Evolutionary conservation across 2,113 vertebrate genomes (phyloP), one percentile per base, ranked within the genome.

Genomic region (Platichthys flesus): DNA sequence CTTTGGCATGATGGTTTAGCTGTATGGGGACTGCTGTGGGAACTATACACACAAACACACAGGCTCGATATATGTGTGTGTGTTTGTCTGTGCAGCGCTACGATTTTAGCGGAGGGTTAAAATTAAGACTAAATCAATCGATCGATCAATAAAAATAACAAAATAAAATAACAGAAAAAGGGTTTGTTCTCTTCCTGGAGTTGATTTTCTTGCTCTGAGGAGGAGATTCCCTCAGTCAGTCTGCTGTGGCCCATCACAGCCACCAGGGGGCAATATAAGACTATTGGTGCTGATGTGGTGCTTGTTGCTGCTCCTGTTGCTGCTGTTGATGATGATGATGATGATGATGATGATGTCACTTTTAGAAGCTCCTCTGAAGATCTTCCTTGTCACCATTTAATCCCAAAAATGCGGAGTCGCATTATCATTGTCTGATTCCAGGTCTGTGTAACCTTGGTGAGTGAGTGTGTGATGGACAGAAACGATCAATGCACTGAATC

Each of bases 1-100:
- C 94, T 95, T 95, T 95, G 94, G 94, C 94, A 94, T 95, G 94
- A 92, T 87, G 92, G 89, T 85, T 92, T 93, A 94, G 94, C 94
- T 95, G 94, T 93, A 94, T 94, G 92, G 88, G 83, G 90, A 75
- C 81, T 86, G 90, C 81, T 85, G 85, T 88, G 37, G 71, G 56
- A 56, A 78, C 77, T 55, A 55, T 71, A 88, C 85, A 79, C 35
- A 85, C 81, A 83, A 75, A 84, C 86, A 85, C 82, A 83, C 78
- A 55, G 23, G 42, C 68, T 62, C 13, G 31, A 24, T 20, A 15
- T 82, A 21, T 54, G 54, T 78, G 23, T 68, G 37, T 78, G 76
- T 66, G 76, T 84, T 51, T 78, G 37, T 79, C 47, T 84, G 45
- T 82, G 79, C 49, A 52, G 76, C 49, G 26, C 31, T 76, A 67